These are phyloP conservation scores for Caenorhabditis wallacei DNA, from an alignment of 2,888 invertebrate genomes.

Conservation along the genomic window DNA sequence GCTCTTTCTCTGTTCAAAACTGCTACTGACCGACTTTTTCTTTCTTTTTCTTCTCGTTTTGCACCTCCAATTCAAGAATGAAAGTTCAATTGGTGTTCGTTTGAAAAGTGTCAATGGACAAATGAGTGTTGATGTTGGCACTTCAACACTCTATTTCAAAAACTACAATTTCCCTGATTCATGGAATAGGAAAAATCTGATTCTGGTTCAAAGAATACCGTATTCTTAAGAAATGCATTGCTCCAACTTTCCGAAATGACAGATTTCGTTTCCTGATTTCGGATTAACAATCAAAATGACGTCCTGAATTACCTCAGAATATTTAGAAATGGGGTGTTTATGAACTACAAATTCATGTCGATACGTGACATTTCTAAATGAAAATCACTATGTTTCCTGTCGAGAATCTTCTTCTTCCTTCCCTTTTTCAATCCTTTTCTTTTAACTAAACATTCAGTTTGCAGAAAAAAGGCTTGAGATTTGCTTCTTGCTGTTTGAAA, in stretches of 20 bases:
- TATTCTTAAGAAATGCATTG: too few species aligned
- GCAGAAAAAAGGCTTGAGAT: slow-evolving; percentile 34
- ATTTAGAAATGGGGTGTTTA: neutral
- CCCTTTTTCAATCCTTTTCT: neutral
- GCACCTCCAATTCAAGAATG: slow-evolving; percentile 16
- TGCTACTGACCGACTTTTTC: slow-evolving; percentile 15
- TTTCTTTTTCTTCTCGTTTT: neutral
- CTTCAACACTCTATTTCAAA: neutral
- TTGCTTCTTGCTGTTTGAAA: slow-evolving; percentile 25
- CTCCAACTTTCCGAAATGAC: too few species aligned
- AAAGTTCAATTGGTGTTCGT: slow-evolving; percentile 26
- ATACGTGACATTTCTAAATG: slow-evolving; percentile 28
- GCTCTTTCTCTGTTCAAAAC: slow-evolving; percentile 4
- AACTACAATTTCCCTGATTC: neutral
- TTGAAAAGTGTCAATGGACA: slow-evolving; percentile 7
- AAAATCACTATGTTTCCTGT: slow-evolving; percentile 7
- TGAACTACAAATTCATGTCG: neutral
- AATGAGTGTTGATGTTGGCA: slow-evolving; percentile 5
- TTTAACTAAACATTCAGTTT: slow-evolving; percentile 13
- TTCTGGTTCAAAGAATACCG: neutral
- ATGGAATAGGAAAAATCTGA: neutral
- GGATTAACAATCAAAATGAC: neutral
- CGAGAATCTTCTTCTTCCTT: slow-evolving; percentile 19
- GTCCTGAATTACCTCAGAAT: neutral
- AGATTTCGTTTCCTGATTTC: neutral